These are phyloP conservation scores for Mesitornis unicolor DNA, from an alignment of 2,113 vertebrate genomes.

Conservation along the genomic window DNA sequence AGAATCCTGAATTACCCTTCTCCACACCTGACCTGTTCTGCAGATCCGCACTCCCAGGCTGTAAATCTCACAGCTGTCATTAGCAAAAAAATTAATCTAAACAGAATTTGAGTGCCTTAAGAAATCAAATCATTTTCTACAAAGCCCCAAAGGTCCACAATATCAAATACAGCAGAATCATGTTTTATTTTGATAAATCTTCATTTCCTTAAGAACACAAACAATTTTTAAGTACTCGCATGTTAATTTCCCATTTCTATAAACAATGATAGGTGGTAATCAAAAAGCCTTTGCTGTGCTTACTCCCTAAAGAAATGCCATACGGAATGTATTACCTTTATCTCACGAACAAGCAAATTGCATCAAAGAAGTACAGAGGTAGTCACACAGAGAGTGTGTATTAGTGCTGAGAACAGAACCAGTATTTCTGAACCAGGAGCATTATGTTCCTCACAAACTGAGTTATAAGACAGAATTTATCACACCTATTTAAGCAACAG, in stretches of 20 bases:
- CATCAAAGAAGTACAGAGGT: background rate
- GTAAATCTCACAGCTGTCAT: background rate
- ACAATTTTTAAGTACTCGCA: background rate
- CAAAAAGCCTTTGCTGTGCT: background rate
- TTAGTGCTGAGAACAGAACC: background rate
- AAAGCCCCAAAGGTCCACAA: background rate
- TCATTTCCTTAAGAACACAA: background rate
- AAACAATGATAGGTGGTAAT: background rate
- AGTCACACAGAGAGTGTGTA: background rate
- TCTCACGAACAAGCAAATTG: background rate
- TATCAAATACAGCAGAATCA: background rate
- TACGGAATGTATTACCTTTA: background rate
- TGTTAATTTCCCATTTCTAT: background rate
- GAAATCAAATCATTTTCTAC: background rate
- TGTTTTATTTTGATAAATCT: background rate
- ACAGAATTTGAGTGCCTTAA: background rate
- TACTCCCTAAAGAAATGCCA: background rate
- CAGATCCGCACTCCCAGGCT: background rate
- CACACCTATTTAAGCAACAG: conserved; percentile 15
- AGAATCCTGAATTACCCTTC: background rate
- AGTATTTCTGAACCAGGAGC: background rate
- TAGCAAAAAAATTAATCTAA: background rate
- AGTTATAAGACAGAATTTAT: background rate
- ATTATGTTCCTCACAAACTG: background rate
- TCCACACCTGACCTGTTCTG: background rate